Base-by-base conservation (phyloP, 2,113 vertebrate species). In the Mellivora capensis region DNA sequence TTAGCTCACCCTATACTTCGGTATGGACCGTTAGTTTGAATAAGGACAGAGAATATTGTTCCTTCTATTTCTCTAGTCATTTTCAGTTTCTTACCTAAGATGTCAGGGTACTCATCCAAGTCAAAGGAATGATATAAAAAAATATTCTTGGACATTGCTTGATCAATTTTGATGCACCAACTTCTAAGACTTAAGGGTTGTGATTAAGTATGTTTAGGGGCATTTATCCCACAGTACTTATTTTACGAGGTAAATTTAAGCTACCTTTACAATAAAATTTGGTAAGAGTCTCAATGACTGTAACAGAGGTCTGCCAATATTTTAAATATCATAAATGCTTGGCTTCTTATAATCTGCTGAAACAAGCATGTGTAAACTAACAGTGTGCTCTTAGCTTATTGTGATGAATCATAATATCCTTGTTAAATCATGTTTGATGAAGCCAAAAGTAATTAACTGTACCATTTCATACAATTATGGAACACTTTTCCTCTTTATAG, bases 371-470 rank as follows among this genome's bases (percentile, higher is more conserved):
- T 95, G 74, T 98, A 97, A 97, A 91, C 85, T 96, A 94, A 77
- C 77, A 89, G 52, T 97, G 52, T 97, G 74, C 64, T 94, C 83
- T 89, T 15, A 3, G 47, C 97, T 98, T 97, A 97, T 95, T 98
- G 86, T 98, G 98, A 98, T 86, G 96, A 97, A 98, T 98, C 98
- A 86, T 97, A 76, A 97, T 98, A 98, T 96, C 81, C 95, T 96
- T 97, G 91, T 98, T 98, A 98, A 98, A 96, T 96, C 98, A 96
- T 95, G 96, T 90, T 97, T 95, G 92, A 95, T 97, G 96, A 97
- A 96, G 87, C 94, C 97, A 85, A 86, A 95, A 82, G 69, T 98
- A 98, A 98, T 99, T 98, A 98, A 96, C 97, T 20, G 3, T 96
- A 82, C 90, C n/a, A 13, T 98, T 98, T 98, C 90, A 86, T 96